Base-by-base conservation (phyloP, 1,140 invertebrate genomes). In the Achatina immaculata region DNA sequence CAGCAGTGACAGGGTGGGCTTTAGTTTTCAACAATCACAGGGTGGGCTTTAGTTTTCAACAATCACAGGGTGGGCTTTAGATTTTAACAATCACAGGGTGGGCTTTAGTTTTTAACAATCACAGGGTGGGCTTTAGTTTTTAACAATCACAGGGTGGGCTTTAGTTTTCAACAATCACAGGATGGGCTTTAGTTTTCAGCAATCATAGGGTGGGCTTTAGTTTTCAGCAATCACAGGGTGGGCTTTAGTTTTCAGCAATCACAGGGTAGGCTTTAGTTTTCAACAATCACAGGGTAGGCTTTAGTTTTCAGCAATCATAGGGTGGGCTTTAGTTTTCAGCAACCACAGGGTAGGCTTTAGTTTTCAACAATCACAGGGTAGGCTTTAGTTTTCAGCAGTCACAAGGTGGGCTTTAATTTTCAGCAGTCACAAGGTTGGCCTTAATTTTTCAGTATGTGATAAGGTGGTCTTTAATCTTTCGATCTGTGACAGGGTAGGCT, bases 291-390 rank as follows among this genome's bases (percentile, higher is more conserved):
- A n/a, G n/a, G n/a, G n/a, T n/a, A n/a, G n/a, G n/a, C n/a, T n/a
- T n/a, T n/a, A n/a, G n/a, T n/a, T n/a, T n/a, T n/a, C n/a, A n/a
- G n/a, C n/a, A n/a, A n/a, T n/a, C n/a, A n/a, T n/a, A n/a, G n/a
- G n/a, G n/a, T n/a, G n/a, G n/a, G n/a, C n/a, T n/a, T 75, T 38
- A 16, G 14, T 28, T 68, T 28, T 11, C 65, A 68, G 21, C 65
- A 68, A n/a, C 48, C 48, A 51, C 48, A 51, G 24, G 48, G 24
- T 51, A 51, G 48, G 48, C 11, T 51, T 24, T 51, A 11, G 11
- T 51, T 24, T 14, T 51, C 31, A 66, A 66, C 62, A 66, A 66
- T 66, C 62, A 66, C 62, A 66, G 31, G 28, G 62, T 66, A 66
- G 24, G 48, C 11, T n/a, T 51, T 14, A 51, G 11, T 51, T 24